A percentile compares a stretch with the other conserved stretches of the same genome.
phyloP scores from a whole-genome alignment of 2,888 invertebrate species.

The Drosophila peninsularis region DNA sequence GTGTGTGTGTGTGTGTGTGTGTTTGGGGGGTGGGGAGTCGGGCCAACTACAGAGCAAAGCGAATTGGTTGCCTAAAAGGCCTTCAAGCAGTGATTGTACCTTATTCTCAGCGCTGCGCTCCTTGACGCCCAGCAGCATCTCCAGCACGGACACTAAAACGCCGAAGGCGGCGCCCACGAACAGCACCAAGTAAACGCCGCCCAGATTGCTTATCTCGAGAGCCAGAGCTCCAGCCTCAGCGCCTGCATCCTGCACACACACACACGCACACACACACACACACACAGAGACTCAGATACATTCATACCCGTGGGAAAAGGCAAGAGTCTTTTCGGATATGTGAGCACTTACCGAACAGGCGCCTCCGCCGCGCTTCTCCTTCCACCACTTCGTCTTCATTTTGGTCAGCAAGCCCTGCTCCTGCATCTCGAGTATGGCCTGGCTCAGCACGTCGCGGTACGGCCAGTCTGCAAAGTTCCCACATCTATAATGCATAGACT shows the following conservation, averaged over 20 bases:
- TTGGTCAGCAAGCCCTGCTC: constrained; percentile 91
- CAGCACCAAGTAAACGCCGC: constrained; percentile 88
- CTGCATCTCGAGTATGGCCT: constrained; percentile 93
- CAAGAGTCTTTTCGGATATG: constrained; percentile 21
- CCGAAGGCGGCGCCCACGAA: constrained; percentile 85
- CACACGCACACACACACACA: constrained; percentile 40
- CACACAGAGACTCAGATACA: constrained; percentile 10
- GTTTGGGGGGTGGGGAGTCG: constrained; percentile 27
- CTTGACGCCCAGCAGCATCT: constrained; percentile 83
- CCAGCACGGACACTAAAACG: constrained; percentile 81
- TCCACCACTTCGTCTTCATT: constrained; percentile 96
- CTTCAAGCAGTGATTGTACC: constrained; percentile 63
- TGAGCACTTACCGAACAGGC: constrained; percentile 87
- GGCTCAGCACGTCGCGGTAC: constrained; percentile 91
- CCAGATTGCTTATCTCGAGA: constrained; percentile 88
- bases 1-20: constrained; percentile 36
- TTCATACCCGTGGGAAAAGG: constrained; percentile 20
- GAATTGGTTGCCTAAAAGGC: constrained; percentile 17
- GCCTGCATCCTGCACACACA: constrained; percentile 75
- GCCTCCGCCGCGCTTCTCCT: constrained; percentile 91
- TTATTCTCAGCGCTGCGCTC: constrained; percentile 82
- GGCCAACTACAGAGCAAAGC: constrained; percentile 54
- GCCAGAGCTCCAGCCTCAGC: constrained; percentile 84
- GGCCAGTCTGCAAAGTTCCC: constrained; percentile 77
- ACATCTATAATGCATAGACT: constrained; percentile 9